These are phyloP conservation scores for Drosophila takahashii DNA, from an alignment of 1,140 invertebrate genomes.

Conservation along the genomic window DNA sequence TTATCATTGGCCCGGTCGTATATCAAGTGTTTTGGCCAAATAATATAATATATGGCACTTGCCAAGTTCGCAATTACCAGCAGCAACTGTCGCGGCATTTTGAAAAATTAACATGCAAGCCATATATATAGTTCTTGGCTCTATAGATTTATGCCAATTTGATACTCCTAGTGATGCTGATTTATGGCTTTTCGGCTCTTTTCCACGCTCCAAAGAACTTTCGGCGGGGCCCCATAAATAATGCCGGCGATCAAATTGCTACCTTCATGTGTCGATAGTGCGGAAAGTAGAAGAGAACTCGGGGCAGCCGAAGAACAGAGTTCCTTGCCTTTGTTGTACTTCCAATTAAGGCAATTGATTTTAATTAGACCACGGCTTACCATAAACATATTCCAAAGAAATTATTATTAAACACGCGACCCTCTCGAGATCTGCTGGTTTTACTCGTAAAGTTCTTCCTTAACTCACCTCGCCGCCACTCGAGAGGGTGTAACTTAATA, in stretches of 20 bases:
- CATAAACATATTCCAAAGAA: conserved; percentile 74
- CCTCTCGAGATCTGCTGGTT: conserved; percentile 49
- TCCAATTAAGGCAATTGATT: conserved; percentile 83
- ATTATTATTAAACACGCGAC: conserved; percentile 82
- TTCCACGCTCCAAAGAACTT: conserved; percentile 35
- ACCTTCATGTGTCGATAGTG: conserved; percentile 68
- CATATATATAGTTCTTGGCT: conserved; percentile 36
- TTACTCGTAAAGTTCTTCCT: conserved; percentile 26
- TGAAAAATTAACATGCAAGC: conserved; percentile 75
- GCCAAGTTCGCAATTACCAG: conserved; percentile 74
- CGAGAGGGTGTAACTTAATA: conserved; percentile 65
- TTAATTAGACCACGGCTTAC: conserved; percentile 82
- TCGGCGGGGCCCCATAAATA: conserved; percentile 55
- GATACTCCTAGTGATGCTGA: conserved; percentile 64
- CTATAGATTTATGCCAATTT: conserved; percentile 76
- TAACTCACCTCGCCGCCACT: conserved; percentile 50
- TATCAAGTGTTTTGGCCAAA: conserved; percentile 77
- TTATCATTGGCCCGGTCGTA: conserved; percentile 68
- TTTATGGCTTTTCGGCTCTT: conserved; percentile 44
- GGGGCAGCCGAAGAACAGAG: conserved; percentile 6
- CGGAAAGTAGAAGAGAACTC: neutral
- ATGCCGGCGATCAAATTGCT: conserved; percentile 77
- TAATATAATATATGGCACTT: conserved; percentile 76
- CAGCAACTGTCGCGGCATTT: conserved; percentile 76
- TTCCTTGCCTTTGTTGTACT: conserved; percentile 63